These are phyloP conservation scores for Camelus dromedarius DNA, from an alignment of 2,113 vertebrate genomes.

Conservation along the genomic window DNA sequence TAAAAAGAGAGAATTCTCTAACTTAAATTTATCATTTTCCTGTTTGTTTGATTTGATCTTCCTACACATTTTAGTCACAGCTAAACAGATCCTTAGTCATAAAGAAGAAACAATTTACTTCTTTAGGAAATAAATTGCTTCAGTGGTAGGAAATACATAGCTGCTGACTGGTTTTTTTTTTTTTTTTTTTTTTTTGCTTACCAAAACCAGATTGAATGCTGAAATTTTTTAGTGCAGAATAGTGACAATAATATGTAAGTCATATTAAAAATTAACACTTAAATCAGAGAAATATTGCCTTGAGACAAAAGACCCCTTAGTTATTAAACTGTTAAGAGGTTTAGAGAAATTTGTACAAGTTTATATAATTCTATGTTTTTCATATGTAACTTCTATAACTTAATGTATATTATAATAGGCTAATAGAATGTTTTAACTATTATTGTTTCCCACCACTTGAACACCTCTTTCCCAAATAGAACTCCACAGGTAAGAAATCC, in stretches of 20 bases:
- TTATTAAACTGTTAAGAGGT: constrained; percentile 28
- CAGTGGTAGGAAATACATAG: not conserved
- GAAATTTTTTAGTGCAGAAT: not conserved
- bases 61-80: not conserved
- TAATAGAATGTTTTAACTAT: not conserved
- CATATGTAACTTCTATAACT: not conserved
- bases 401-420: not conserved
- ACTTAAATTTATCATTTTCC: constrained; percentile 5
- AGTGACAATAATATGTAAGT: constrained; percentile 17
- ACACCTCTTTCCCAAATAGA: not conserved
- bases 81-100: not conserved
- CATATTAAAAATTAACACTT: constrained; percentile 38
- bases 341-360: constrained; percentile 34
- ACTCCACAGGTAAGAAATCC: constrained; percentile 29
- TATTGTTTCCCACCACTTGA: not conserved
- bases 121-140: constrained; percentile 8
- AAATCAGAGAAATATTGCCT: constrained; percentile 5
- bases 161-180: not conserved
- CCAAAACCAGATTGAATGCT: constrained; percentile 8
- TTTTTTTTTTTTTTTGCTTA: constrained; percentile 44
- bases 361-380: constrained; percentile 10
- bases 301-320: not conserved
- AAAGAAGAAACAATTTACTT: constrained; percentile 19
- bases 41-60: not conserved
- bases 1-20: not conserved